Evolutionary conservation across 2,113 vertebrate species (phyloP).

Genomic region (Ivindomyrus marchei): DNA sequence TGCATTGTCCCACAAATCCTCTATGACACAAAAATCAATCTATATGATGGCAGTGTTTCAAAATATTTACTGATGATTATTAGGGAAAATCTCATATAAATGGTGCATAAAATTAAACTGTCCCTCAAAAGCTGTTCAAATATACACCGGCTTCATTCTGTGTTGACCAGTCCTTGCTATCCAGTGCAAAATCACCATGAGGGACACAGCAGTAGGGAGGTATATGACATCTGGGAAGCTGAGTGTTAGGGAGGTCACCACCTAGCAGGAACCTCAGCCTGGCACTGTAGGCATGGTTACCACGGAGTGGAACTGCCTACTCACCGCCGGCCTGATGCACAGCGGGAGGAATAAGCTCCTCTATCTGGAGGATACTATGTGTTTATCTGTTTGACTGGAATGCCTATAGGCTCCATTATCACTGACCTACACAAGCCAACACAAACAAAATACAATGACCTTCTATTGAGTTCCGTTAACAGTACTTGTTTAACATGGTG

Average conservation of each 20-base stretch:
- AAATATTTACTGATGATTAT: neutral
- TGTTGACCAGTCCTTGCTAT: constrained; percentile 26
- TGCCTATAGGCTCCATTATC: neutral
- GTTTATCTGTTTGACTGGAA: neutral
- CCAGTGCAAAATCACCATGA: neutral
- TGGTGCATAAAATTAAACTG: neutral
- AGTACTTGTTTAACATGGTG: neutral
- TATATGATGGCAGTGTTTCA: neutral
- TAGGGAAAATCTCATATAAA: neutral
- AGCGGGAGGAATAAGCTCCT: neutral
- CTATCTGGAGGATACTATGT: neutral
- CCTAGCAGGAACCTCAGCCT: neutral
- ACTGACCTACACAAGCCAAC: neutral
- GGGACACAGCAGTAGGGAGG: neutral
- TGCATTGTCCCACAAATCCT: neutral
- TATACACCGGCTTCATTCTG: constrained; percentile 25
- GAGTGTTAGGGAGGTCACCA: neutral
- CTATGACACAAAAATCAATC: neutral
- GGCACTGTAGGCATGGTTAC: neutral
- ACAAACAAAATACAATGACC: neutral
- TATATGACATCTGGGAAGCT: neutral
- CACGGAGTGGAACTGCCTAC: neutral
- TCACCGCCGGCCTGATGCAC: neutral
- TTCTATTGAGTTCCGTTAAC: neutral
- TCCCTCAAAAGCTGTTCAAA: constrained; percentile 19